Conservation (phyloP, 1,140 invertebrate genomes). For the Trachymyrmex septentrionalis region DNA sequence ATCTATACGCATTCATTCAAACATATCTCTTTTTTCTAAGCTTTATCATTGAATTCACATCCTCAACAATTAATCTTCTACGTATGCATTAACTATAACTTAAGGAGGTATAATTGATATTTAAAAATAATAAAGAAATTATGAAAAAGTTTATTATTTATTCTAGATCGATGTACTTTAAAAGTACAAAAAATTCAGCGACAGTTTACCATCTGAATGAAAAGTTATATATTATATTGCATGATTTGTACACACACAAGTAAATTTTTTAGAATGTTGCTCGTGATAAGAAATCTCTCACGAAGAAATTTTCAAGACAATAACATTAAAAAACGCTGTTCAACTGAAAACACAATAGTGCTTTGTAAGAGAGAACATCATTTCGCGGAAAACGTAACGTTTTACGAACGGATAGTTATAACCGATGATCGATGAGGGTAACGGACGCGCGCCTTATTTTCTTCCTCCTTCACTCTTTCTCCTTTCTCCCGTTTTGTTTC, state of each 20-base stretch:
- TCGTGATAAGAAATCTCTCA: slow-evolving; percentile 3
- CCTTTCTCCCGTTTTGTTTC: not conserved
- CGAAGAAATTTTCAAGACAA: not conserved
- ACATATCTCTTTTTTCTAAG: not conserved
- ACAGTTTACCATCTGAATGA: too few species aligned
- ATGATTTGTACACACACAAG: not conserved
- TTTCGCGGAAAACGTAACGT: slow-evolving; percentile 52
- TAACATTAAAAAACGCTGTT: not conserved
- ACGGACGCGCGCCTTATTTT: slow-evolving; percentile 53
- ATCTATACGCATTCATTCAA: not conserved
- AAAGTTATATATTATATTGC: not conserved
- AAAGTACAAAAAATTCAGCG: too few species aligned
- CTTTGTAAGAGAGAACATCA: slow-evolving; percentile 43
- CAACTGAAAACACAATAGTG: not conserved
- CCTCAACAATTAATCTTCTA: not conserved
- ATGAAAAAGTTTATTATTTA: too few species aligned
- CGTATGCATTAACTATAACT: not conserved
- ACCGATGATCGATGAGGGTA: slow-evolving; percentile 66
- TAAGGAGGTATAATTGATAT: not conserved
- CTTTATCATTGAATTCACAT: not conserved
- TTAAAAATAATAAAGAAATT: too few species aligned
- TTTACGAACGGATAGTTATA: slow-evolving; percentile 47
- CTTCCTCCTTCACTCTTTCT: not conserved
- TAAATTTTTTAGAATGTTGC: not conserved
- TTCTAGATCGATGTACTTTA: too few species aligned